Percentiles rank a stretch among this genome's conserved stretches.
phyloP scores from a whole-genome alignment of 2,888 invertebrate species.

The Cylloceria caligata region DNA sequence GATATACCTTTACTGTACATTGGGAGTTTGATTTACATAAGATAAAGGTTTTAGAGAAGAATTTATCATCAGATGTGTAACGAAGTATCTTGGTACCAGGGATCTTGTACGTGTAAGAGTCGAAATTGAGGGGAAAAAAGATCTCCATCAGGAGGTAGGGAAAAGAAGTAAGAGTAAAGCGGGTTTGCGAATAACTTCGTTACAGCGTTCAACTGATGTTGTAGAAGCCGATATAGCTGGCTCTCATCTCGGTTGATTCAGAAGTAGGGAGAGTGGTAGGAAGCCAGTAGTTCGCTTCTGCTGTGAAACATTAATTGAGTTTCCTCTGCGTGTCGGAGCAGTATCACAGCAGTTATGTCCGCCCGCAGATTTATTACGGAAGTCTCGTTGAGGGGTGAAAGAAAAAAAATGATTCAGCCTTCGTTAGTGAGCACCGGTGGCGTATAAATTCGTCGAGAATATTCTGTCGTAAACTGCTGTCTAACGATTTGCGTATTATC shows the following conservation, averaged over 20 bases:
- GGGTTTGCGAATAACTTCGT: constrained; percentile 46
- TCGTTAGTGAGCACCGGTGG: background rate
- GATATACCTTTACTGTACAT: background rate
- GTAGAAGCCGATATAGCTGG: constrained; percentile 31
- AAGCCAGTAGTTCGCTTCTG: too few relatives aligned
- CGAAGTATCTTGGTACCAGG: background rate
- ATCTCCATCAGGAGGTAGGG: background rate
- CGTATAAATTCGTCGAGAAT: constrained; percentile 2
- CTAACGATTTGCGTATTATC: constrained; percentile 14
- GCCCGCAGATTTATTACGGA: constrained; percentile 57
- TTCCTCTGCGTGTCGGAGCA: constrained; percentile 37
- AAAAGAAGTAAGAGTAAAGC: constrained; percentile 10
- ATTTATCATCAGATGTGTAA: background rate
- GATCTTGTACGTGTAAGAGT: background rate
- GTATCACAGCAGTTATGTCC: constrained; percentile 58
- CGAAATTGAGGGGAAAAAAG: background rate
- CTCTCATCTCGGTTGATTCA: constrained; percentile 37
- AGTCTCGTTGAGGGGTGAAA: constrained; percentile 44
- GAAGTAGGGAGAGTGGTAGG: constrained; percentile 22
- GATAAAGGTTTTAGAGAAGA: background rate
- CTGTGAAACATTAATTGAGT: constrained; percentile 63
- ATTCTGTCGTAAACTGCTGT: constrained; percentile 9
- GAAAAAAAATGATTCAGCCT: background rate
- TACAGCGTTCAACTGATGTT: constrained; percentile 37
- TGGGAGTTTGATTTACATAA: background rate